phyloP scores from a whole-genome alignment of 2,113 vertebrate species.

The Caretta caretta region DNA sequence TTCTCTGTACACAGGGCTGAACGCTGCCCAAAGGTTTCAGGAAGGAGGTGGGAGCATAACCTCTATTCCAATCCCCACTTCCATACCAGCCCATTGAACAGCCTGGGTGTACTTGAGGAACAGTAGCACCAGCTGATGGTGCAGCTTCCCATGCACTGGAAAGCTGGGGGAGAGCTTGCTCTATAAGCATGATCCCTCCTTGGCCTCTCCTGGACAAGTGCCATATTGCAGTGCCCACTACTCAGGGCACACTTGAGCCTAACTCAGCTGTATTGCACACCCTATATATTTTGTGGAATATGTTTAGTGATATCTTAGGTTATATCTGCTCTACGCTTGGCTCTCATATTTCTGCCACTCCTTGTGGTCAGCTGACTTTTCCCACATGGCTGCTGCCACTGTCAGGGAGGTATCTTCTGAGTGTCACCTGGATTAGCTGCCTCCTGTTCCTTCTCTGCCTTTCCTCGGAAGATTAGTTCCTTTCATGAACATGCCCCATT shows the following conservation, averaged over 20 bases:
- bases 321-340: not conserved
- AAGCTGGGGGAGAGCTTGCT: not conserved
- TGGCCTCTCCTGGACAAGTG: not conserved
- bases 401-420: not conserved
- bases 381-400: fast-evolving
- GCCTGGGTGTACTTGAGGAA: not conserved
- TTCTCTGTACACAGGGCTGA: fast-evolving
- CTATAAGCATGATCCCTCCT: not conserved
- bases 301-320: not conserved
- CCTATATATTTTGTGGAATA: not conserved
- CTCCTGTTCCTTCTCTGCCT: not conserved
- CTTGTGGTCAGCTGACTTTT: not conserved
- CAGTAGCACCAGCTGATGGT: no score
- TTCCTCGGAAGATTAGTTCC: not conserved
- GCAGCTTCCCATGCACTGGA: not conserved
- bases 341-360: not conserved
- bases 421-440: not conserved
- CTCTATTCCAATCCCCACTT: not conserved
- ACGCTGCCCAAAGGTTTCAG: not conserved
- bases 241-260: not conserved
- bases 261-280: not conserved
- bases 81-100: not conserved
- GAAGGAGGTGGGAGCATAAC: not conserved
- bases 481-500: not conserved
- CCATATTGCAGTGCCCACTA: not conserved